These are phyloP conservation scores for Cheilosia urbana DNA, from an alignment of 2,888 invertebrate genomes.

Conservation along the genomic window DNA sequence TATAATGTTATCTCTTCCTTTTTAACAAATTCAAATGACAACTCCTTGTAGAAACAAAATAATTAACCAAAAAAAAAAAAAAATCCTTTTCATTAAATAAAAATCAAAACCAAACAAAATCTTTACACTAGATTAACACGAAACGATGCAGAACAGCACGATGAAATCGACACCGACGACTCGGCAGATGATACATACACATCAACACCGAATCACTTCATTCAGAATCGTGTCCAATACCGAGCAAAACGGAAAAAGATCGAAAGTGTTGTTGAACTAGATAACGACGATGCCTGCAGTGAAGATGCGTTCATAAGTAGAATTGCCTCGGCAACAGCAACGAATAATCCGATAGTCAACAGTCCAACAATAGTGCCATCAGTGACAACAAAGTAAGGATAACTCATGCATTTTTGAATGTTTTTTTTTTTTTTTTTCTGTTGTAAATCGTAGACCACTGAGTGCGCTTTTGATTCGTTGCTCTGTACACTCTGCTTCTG, in stretches of 20 bases:
- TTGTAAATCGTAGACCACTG: slow-evolving; percentile 29
- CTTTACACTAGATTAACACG: slow-evolving; percentile 70
- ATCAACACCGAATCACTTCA: slow-evolving; percentile 61
- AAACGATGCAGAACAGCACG: slow-evolving; percentile 77
- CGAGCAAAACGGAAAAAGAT: slow-evolving; percentile 81
- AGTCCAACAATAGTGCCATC: slow-evolving; percentile 47
- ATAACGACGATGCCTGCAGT: slow-evolving; percentile 84
- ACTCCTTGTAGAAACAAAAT: slow-evolving; percentile 24
- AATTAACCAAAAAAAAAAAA: slow-evolving; percentile 36
- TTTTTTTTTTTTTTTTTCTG: slow-evolving; percentile 13
- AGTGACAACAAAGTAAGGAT: slow-evolving; percentile 75
- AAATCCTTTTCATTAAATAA: slow-evolving; percentile 22
- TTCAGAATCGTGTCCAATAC: slow-evolving; percentile 73
- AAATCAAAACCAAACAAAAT: slow-evolving; percentile 48
- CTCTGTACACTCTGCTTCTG: slow-evolving; percentile 24
- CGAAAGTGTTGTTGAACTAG: slow-evolving; percentile 81
- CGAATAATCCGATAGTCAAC: slow-evolving; percentile 59
- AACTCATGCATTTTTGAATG: slow-evolving; percentile 16
- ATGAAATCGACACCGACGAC: slow-evolving; percentile 78
- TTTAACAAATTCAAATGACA: not conserved
- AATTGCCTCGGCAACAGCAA: slow-evolving; percentile 78
- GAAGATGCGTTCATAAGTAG: slow-evolving; percentile 83
- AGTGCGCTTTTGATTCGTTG: slow-evolving; percentile 56
- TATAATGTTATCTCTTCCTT: no score
- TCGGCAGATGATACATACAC: slow-evolving; percentile 76